Evolutionary conservation across 37 sponge, comb jelly and placozoan species (phyloP), one percentile per base, ranked within the genome.

Genomic region (Tethya wilhelma): DNA sequence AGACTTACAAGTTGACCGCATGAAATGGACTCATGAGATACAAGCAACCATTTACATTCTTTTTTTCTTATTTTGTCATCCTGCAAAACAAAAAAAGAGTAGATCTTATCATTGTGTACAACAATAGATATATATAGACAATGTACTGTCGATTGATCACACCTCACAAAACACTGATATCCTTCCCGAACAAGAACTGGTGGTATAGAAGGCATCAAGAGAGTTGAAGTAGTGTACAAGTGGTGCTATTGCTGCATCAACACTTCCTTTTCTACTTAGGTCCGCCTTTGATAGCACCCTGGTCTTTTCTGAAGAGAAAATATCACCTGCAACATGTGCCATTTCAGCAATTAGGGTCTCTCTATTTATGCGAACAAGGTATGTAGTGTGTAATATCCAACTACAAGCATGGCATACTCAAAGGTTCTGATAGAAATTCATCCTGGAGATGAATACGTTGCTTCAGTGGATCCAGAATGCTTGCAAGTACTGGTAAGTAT

Each of bases 141-240:
- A n/a, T n/a, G n/a, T n/a, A n/a, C n/a, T n/a, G n/a, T n/a, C n/a
- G n/a, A n/a, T n/a, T n/a, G n/a, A n/a, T n/a, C 55, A 11, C 25
- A 84, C 90, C 73, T 90, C 90, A 26, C 65, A 39, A 70, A 78
- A 89, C 28, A 93, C 55, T 1, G 77, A 29, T n/a, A 89, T 42
- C 38, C 97, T 53, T 32, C 97, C 97, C 0, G 97, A 93, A 64
- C 97, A 96, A 17, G 97, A 96, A 45, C 97, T 96, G 68, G 97
- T 96, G 66, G 97, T 93, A 71, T 84, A 90, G 75, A 56, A 93
- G 0, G 69, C 30, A 0, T 32, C 40, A n/a, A 42, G 67, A 2
- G 67, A 2, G 46, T 96, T 96, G 38, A 96, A 69, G 53, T 25
- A 41, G 2, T 79, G 75, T 43, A 93, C 81, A 32, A 96, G 75